Percentiles rank a stretch among this genome's conserved stretches.
These are phyloP conservation scores for Heliconius congener DNA, from an alignment of 1,140 invertebrate species.

Conservation along the genomic window DNA sequence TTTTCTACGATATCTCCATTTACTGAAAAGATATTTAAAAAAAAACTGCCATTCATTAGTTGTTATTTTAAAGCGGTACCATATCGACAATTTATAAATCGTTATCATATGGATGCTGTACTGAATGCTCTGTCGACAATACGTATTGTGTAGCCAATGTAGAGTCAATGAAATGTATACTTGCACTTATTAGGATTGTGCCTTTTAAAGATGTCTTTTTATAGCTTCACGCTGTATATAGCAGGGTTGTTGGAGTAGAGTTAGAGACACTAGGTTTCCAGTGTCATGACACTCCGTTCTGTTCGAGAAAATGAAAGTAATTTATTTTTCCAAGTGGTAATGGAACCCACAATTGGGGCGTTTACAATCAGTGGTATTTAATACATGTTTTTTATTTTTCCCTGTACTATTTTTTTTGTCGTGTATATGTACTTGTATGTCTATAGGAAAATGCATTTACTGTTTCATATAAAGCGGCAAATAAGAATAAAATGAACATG, in stretches of 20 bases:
- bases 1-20: not conserved
- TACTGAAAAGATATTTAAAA: not conserved
- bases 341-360: no score
- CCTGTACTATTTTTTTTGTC: no score
- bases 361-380: no score
- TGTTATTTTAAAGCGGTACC: not conserved
- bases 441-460: not conserved
- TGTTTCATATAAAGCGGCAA: not conserved
- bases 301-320: no score
- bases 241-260: not conserved
- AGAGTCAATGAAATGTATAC: not conserved
- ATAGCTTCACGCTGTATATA: not conserved
- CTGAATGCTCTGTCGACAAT: not conserved
- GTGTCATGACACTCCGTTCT: not conserved
- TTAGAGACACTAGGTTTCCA: not conserved
- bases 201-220: not conserved
- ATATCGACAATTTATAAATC: not conserved
- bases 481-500: not conserved
- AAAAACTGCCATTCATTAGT: not conserved
- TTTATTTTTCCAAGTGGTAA: no score
- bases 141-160: constrained; percentile 4
- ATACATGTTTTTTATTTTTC: not conserved
- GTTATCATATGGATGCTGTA: not conserved
- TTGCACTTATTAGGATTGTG: constrained; percentile 1
- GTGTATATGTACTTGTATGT: not conserved